Evolutionary conservation across 2,113 vertebrate species (phyloP).

Genomic region (Theropithecus gelada): DNA sequence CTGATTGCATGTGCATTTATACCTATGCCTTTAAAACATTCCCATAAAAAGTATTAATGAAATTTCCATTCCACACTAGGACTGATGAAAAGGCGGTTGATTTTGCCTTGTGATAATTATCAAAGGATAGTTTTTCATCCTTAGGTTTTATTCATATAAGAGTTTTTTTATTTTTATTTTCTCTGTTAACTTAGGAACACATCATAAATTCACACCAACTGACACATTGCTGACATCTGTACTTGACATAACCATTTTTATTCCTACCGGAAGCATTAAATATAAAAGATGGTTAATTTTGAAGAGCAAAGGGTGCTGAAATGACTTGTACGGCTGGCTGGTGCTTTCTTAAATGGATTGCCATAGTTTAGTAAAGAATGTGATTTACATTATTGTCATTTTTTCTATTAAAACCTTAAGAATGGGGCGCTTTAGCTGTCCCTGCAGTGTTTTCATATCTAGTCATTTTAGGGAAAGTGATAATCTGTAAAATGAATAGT

Average conservation of each 20-base stretch:
- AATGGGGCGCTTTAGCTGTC: not conserved
- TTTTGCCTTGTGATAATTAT: constrained; percentile 65
- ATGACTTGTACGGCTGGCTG: not conserved
- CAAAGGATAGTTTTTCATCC: constrained; percentile 70
- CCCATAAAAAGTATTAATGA: not conserved
- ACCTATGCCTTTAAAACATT: not conserved
- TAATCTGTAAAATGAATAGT: not conserved
- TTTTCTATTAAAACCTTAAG: not conserved
- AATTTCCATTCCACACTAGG: not conserved
- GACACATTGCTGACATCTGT: not conserved
- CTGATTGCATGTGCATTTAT: not conserved
- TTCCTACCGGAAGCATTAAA: not conserved
- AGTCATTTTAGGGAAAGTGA: constrained; percentile 26
- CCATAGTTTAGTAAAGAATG: not conserved
- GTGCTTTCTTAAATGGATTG: constrained; percentile 8
- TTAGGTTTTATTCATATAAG: not conserved
- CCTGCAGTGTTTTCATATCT: not conserved
- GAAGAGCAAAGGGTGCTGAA: not conserved
- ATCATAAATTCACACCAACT: not conserved
- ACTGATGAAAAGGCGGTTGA: not conserved
- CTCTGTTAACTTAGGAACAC: constrained; percentile 17
- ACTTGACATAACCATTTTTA: not conserved
- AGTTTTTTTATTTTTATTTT: not conserved
- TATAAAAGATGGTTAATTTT: not conserved
- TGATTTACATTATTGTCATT: constrained; percentile 14